A percentile compares a stretch with the other conserved stretches of the same genome.
phyloP scores from a whole-genome alignment of 2,113 vertebrate species.

The Columba livia region DNA sequence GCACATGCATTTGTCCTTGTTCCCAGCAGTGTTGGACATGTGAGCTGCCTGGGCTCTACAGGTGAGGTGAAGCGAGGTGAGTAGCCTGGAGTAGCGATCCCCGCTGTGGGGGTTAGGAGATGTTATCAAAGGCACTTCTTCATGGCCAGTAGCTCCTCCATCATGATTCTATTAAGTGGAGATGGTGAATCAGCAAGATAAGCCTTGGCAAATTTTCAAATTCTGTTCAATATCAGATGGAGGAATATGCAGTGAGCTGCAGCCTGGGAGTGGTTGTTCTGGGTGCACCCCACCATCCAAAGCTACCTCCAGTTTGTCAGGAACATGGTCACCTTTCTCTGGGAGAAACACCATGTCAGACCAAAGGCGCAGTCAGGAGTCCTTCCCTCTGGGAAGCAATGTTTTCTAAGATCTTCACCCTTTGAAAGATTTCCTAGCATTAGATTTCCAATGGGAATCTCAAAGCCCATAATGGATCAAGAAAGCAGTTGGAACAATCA shows the following conservation, averaged over 20 bases:
- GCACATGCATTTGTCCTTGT: rapidly evolving
- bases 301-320: background rate
- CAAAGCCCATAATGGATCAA: background rate
- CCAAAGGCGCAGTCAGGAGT: background rate
- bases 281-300: background rate
- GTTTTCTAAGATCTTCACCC: background rate
- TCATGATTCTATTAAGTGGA: background rate
- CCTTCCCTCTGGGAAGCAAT: background rate
- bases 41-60: background rate
- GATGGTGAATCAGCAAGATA: background rate
- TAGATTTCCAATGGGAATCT: background rate
- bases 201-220: background rate
- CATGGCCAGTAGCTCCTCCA: background rate
- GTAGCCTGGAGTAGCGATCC: background rate
- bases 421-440: background rate
- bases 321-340: background rate
- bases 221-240: background rate
- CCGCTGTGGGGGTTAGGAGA: background rate
- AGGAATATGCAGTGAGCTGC: background rate
- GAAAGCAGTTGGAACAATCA: background rate
- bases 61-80: background rate
- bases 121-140: background rate
- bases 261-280: background rate
- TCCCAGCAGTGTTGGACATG: no score
- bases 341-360: background rate